Evolutionary conservation across 2,888 invertebrate genomes (phyloP).

Genomic region (Drosophila mimetica): DNA sequence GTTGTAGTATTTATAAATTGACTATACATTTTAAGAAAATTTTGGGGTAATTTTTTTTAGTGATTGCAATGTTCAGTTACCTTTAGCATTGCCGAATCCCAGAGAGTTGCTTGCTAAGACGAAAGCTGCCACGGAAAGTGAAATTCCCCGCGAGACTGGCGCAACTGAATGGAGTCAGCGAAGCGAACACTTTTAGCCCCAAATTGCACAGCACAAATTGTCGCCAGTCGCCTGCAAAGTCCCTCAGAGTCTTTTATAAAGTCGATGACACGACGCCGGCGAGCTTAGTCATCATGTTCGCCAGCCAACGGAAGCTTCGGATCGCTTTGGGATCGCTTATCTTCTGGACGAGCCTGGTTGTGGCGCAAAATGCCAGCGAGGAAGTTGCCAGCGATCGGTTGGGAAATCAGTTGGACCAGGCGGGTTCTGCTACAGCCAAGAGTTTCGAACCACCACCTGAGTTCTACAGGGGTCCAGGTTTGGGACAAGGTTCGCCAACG

Average conservation of each 20-base stretch:
- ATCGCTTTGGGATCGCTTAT: constrained; percentile 12
- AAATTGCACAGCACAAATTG: constrained; percentile 80
- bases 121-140: constrained; percentile 59
- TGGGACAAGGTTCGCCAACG: constrained; percentile 13
- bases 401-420: constrained; percentile 56
- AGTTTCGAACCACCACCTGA: constrained; percentile 81
- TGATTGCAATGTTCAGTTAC: constrained; percentile 3
- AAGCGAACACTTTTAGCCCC: constrained; percentile 65
- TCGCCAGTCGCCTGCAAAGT: constrained; percentile 72
- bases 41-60: neutral
- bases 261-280: constrained; percentile 53
- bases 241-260: constrained; percentile 67
- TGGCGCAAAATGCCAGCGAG: constrained; percentile 48
- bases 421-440: constrained; percentile 65
- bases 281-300: constrained; percentile 69
- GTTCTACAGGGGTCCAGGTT: constrained; percentile 64
- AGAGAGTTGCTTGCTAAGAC: constrained; percentile 6
- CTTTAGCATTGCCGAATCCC: constrained; percentile 16
- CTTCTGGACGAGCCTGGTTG: constrained; percentile 25
- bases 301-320: constrained; percentile 54
- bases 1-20: too few relatives aligned
- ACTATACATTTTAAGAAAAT: too few relatives aligned
- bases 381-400: neutral
- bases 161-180: constrained; percentile 60
- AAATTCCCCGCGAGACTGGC: constrained; percentile 61